Evolutionary conservation across 1,140 invertebrate species (phyloP), one percentile per base, ranked within the genome.

Genomic region (Drosophila gunungcola): DNA sequence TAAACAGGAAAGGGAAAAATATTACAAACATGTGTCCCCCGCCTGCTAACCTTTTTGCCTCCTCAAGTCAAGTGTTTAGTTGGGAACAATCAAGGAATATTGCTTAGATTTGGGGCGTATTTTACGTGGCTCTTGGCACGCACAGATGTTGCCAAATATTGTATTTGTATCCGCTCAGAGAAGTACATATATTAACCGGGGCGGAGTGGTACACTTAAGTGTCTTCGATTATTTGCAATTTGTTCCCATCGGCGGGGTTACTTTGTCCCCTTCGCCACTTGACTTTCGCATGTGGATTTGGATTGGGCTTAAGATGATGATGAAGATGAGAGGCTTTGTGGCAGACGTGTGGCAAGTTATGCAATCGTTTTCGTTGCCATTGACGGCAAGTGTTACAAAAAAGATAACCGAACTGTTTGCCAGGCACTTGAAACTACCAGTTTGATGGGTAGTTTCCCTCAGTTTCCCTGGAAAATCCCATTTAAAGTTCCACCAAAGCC

Each of bases 211-310:
- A 54, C 75, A 68, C 80, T 84, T 67, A 79, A 84, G 80, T 84
- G 76, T 84, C 80, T 84, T 84, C 76, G 80, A 84, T 84, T 84
- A 85, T 85, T 85, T 85, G 81, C 73, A 81, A 86, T 86, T 86
- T 75, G 80, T 86, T 74, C 73, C 73, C 78, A 73, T 80, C 45
- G 58, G 9, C 43, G 65, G 42, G 63, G 63, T 72, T 64, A 62
- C 78, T 69, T 36, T 43, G 41, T 29, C 53, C 73, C 62, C 58
- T 74, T 69, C 60, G 79, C 55, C 57, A 84, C 80, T 76, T 72
- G 56, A 67, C 53, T 49, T 57, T 73, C 46, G 46, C 48, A 70
- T 82, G 55, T 64, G 42, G 34, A 36, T 46, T 43, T 32, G 13
- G 38, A 29, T 55, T 41, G 36, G 29, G 34, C 32, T 62, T 67